Base-by-base conservation (phyloP, 2,113 vertebrate species). In the Hystrix cristata region DNA sequence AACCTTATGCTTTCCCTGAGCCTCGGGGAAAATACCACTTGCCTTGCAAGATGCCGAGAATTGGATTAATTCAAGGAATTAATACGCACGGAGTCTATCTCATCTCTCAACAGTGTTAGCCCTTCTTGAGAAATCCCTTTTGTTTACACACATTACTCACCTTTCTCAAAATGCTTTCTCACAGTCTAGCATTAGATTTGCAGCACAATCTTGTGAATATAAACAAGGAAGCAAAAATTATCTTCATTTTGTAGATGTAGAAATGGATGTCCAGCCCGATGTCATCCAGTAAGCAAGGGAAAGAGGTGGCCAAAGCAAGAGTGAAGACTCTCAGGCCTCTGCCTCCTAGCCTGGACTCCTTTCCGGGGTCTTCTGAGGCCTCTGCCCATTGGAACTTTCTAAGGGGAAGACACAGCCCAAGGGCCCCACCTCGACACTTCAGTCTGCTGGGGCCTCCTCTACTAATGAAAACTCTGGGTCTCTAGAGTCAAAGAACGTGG, bases 101-200 rank as follows among this genome's bases (percentile, higher is more conserved):
- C 64, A 3, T 59, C 89, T 92, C 78, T 87, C 84, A 72, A 57
- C 46, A 55, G 51, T 9, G 21, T 71, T 53, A 65, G n/a, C 19
- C 59, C 25, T 43, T 90, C 84, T 76, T 92, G n/a, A 95, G 84
- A 87, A 95, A 90, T 34, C 27, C 51, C 38, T 93, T 89, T 67
- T 64, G 90, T 85, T 62, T 92, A 65, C 3, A 34, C 12, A 3
- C 19, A 23, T 67, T 62, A 57, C n/a, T 96, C 38, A 71, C 38
- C 51, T 74, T 89, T 83, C 62, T 55, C 69, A 88, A 55, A 83
- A 60, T 3, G 46, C 34, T 59, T 53, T 74, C 91, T 78, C 82
- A 67, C 7, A 65, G 81, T 60, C 86, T 94, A n/a, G 29, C 43
- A 46, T 55, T 64, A 62, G 59, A 53, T 27, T 81, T 88, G 84